These are phyloP conservation scores for Orthosia gothica DNA, from an alignment of 2,888 invertebrate genomes.

Conservation along the genomic window DNA sequence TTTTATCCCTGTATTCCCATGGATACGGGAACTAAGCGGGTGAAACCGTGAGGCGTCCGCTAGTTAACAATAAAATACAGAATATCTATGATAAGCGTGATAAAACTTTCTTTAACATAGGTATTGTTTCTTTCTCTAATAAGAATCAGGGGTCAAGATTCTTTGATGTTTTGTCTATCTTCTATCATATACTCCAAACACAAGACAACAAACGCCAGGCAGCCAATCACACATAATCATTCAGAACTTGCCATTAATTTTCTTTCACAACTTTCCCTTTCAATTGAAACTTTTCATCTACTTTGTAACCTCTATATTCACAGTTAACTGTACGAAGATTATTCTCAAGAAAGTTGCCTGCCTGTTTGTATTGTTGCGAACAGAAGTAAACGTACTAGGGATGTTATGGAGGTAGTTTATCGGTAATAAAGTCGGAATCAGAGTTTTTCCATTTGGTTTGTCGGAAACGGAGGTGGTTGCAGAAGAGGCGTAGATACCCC, in stretches of 20 bases:
- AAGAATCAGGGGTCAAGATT: not conserved
- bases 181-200: not conserved
- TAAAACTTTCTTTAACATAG: too few relatives aligned
- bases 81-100: not conserved
- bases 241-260: constrained; percentile 34
- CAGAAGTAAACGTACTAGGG: not conserved
- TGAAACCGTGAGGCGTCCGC: not conserved
- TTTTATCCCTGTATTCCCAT: too few relatives aligned
- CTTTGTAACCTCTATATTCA: constrained; percentile 22
- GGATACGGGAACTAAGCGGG: too few relatives aligned
- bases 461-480: too few relatives aligned
- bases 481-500: too few relatives aligned
- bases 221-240: constrained; percentile 20
- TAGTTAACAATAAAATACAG: not conserved
- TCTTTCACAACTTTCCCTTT: constrained; percentile 40
- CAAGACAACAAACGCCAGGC: not conserved
- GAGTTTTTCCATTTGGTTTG: too few relatives aligned
- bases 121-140: not conserved
- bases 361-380: constrained; percentile 37
- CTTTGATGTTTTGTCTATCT: not conserved
- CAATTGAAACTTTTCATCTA: constrained; percentile 37
- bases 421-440: too few relatives aligned
- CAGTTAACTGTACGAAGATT: constrained; percentile 28
- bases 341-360: constrained; percentile 40
- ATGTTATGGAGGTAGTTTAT: too few relatives aligned